Evolutionary conservation across 2,888 invertebrate genomes (phyloP).

Genomic region (Oxyteleia sp.): DNA sequence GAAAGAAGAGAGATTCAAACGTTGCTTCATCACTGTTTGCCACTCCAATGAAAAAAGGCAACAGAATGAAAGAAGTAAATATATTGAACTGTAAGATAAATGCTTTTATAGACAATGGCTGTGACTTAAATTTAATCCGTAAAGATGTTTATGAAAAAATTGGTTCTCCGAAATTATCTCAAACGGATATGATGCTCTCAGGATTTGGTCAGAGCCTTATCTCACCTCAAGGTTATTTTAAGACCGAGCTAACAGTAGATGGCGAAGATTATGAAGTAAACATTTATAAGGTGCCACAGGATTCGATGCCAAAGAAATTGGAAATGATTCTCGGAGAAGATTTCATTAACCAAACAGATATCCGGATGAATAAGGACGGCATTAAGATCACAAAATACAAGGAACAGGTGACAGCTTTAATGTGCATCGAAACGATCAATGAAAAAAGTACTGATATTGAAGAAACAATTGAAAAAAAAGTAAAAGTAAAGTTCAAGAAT

Average conservation of each 20-base stretch:
- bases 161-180: constrained; percentile 14
- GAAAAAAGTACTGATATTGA: background rate
- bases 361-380: constrained; percentile 35
- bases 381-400: constrained; percentile 3
- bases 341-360: constrained; percentile 44
- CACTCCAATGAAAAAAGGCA: background rate
- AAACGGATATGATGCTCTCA: constrained; percentile 25
- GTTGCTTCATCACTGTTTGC: background rate
- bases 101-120: constrained; percentile 43
- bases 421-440: constrained; percentile 13
- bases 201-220: constrained; percentile 18
- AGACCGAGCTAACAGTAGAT: constrained; percentile 12
- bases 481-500: background rate
- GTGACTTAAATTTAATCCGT: constrained; percentile 39
- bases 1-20: constrained; percentile 2
- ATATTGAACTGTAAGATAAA: background rate
- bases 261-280: constrained; percentile 17
- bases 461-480: constrained; percentile 12
- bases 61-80: constrained; percentile 7
- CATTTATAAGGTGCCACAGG: constrained; percentile 39
- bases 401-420: constrained; percentile 3
- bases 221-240: constrained; percentile 30
- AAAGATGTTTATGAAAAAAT: constrained; percentile 25
- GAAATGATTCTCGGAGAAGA: constrained; percentile 41
- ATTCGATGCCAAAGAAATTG: constrained; percentile 45